A percentile compares a stretch with the other conserved stretches of the same genome.
phyloP scores from a whole-genome alignment of 2,113 vertebrate species.

The Microtus montanus region DNA sequence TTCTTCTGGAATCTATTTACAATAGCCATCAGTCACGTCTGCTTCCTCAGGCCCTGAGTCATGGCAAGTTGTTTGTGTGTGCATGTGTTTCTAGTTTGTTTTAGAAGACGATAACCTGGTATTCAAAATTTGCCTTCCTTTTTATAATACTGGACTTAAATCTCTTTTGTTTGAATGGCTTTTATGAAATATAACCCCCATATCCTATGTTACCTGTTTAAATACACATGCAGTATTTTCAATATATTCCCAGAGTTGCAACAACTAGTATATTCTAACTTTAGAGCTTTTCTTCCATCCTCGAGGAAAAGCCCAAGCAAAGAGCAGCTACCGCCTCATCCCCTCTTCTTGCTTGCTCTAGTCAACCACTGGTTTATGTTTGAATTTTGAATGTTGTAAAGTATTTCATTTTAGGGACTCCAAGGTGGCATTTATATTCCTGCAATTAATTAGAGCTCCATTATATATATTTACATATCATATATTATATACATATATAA shows the following conservation, averaged over 20 bases:
- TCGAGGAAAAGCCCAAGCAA: background rate
- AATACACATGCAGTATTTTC: background rate
- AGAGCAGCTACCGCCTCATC: background rate
- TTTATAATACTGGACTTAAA: background rate
- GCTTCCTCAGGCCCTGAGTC: background rate
- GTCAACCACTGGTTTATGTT: background rate
- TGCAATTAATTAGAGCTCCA: background rate
- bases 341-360: no score
- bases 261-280: background rate
- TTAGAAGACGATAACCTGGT: background rate
- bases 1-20: background rate
- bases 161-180: background rate
- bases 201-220: background rate
- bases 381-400: background rate
- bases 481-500: background rate
- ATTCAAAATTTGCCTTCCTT: background rate
- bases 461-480: background rate
- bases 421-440: background rate
- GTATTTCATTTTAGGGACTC: slow-evolving; percentile 19
- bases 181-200: background rate
- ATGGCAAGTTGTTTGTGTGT: background rate
- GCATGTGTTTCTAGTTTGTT: background rate
- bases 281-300: background rate
- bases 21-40: background rate
- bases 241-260: background rate